These are phyloP conservation scores for Anneissia japonica DNA, from an alignment of 35 echinoderm and acorn worm genomes.

Conservation along the genomic window DNA sequence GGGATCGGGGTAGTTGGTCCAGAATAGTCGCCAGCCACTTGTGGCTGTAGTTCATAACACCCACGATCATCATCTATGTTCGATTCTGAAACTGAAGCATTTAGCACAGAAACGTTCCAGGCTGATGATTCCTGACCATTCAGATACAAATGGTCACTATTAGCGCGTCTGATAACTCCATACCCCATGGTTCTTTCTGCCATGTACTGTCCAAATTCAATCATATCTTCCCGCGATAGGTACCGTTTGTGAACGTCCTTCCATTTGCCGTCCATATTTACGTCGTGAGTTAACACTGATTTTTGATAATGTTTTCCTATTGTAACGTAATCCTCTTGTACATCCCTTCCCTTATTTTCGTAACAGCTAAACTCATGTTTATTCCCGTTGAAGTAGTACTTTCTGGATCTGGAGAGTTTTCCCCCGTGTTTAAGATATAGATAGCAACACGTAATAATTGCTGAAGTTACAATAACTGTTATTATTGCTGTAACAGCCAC, in stretches of 20 bases:
- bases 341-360: background rate
- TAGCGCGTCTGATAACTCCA: background rate
- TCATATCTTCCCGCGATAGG: background rate
- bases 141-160: background rate
- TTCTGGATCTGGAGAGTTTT: background rate
- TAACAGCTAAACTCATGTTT: background rate
- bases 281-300: background rate
- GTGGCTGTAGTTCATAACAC: background rate
- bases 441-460: background rate
- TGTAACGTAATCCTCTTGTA: background rate
- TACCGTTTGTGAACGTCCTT: background rate
- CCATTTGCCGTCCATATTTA: background rate
- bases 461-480: background rate
- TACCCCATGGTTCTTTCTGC: background rate
- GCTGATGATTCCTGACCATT: background rate
- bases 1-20: background rate
- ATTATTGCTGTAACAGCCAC: background rate
- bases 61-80: background rate
- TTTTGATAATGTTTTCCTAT: background rate
- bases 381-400: background rate
- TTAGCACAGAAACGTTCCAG: background rate
- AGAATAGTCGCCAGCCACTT: background rate
- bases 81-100: background rate
- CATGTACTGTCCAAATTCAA: background rate
- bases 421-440: background rate